phyloP scores from a whole-genome alignment of 2,113 vertebrate genomes.

The Chamaetylas fuelleborni region DNA sequence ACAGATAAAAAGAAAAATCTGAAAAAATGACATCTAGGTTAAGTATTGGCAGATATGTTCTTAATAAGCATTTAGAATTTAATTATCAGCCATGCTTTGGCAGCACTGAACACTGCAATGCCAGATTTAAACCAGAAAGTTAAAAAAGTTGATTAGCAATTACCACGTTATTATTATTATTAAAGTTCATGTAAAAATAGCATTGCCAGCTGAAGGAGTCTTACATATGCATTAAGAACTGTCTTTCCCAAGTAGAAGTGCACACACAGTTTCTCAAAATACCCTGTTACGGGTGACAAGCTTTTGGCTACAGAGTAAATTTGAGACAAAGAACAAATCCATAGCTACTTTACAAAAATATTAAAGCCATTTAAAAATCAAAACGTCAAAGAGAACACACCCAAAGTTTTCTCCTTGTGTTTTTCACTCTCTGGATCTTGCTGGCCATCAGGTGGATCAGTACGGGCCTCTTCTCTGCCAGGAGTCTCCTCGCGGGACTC shows the following conservation, averaged over 20 bases:
- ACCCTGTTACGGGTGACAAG: background rate
- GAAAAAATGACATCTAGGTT: background rate
- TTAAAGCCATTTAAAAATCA: background rate
- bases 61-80: background rate
- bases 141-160: background rate
- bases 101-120: background rate
- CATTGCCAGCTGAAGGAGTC: background rate
- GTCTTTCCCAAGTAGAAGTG: background rate
- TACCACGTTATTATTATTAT: background rate
- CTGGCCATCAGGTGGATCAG: conserved; percentile 84
- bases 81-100: background rate
- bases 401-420: conserved; percentile 85
- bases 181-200: background rate
- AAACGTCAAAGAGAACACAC: conserved; percentile 58
- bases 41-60: background rate
- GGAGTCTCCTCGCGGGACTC: conserved; percentile 86
- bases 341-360: background rate
- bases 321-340: background rate
- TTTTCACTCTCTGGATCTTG: conserved; percentile 81
- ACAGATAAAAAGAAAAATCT: background rate
- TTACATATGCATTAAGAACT: conserved; percentile 1
- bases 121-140: background rate
- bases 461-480: conserved; percentile 84
- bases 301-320: background rate
- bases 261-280: background rate